Conservation (phyloP, 1,140 invertebrate genomes). For the Harpegnathos saltator region DNA sequence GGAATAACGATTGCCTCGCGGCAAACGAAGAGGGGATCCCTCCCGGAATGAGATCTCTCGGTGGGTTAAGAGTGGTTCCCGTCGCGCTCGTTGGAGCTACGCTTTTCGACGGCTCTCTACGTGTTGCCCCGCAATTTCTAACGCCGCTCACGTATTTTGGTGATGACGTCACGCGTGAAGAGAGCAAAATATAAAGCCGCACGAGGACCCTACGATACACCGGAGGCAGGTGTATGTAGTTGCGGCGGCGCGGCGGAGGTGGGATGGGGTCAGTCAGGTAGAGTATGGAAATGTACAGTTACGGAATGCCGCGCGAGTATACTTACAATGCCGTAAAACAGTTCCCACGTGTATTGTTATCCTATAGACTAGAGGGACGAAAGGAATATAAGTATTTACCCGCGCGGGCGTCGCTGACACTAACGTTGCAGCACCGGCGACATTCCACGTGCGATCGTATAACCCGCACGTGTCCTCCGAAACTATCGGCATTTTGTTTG, state of each 20-base stretch:
- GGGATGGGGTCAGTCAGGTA: slow-evolving; percentile 50
- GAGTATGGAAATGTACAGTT: slow-evolving; percentile 76
- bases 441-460: slow-evolving; percentile 39
- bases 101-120: slow-evolving; percentile 62
- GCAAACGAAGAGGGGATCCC: slow-evolving; percentile 4
- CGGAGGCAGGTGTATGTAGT: slow-evolving; percentile 70
- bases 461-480: slow-evolving; percentile 37
- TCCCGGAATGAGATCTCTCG: slow-evolving; percentile 59
- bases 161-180: slow-evolving; percentile 86
- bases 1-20: not conserved
- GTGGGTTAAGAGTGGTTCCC: slow-evolving; percentile 61
- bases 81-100: slow-evolving; percentile 65
- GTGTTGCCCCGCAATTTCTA: slow-evolving; percentile 73
- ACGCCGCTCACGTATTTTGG: slow-evolving; percentile 84
- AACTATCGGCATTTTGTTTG: slow-evolving; percentile 41
- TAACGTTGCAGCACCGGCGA: slow-evolving; percentile 2
- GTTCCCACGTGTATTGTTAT: slow-evolving; percentile 55
- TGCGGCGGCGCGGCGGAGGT: not conserved
- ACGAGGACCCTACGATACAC: slow-evolving; percentile 71
- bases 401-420: not conserved
- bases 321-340: slow-evolving; percentile 70
- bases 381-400: slow-evolving; percentile 58
- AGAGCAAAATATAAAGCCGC: slow-evolving; percentile 84
- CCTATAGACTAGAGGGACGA: not conserved
- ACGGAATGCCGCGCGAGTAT: slow-evolving; percentile 51